Evolutionary conservation across 2,888 invertebrate genomes (phyloP).

Genomic region (Ormyrus pomaceus): DNA sequence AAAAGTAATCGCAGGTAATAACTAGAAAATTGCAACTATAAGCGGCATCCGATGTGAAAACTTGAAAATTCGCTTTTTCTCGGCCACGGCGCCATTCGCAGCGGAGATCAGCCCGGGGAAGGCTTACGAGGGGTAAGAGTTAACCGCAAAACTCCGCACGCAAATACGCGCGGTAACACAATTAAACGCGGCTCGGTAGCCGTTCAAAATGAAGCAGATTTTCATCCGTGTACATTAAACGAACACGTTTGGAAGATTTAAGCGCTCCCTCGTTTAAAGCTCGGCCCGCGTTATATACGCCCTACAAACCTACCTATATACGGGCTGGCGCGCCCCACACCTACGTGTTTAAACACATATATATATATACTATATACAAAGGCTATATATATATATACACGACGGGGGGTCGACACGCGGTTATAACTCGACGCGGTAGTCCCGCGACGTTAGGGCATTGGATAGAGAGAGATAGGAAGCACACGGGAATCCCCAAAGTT

Average conservation of each 20-base stretch:
- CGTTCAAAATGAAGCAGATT: slow-evolving; percentile 49
- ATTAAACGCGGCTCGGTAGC: slow-evolving; percentile 34
- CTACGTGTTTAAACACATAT: not conserved
- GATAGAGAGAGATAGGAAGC: not conserved
- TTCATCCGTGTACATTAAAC: slow-evolving; percentile 45
- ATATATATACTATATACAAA: not conserved
- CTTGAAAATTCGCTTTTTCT: too few species aligned
- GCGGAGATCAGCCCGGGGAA: not conserved
- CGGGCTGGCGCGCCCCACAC: too few species aligned
- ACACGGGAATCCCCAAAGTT: slow-evolving; percentile 25
- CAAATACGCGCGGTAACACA: slow-evolving; percentile 27
- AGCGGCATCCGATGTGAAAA: too few species aligned
- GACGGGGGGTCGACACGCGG: not conserved
- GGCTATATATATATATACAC: not conserved
- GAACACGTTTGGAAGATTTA: slow-evolving; percentile 41
- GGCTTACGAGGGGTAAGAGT: not conserved
- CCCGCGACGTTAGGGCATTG: not conserved
- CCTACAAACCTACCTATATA: not conserved
- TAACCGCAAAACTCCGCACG: slow-evolving; percentile 24
- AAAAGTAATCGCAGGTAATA: too few species aligned
- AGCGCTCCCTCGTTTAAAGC: slow-evolving; percentile 33
- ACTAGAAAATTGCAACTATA: too few species aligned
- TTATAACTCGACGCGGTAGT: slow-evolving; percentile 24
- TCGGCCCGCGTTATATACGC: not conserved
- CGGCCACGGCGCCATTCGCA: not conserved